Conservation (phyloP, 2,888 invertebrate species). For the Platynereis dumerilii region DNA sequence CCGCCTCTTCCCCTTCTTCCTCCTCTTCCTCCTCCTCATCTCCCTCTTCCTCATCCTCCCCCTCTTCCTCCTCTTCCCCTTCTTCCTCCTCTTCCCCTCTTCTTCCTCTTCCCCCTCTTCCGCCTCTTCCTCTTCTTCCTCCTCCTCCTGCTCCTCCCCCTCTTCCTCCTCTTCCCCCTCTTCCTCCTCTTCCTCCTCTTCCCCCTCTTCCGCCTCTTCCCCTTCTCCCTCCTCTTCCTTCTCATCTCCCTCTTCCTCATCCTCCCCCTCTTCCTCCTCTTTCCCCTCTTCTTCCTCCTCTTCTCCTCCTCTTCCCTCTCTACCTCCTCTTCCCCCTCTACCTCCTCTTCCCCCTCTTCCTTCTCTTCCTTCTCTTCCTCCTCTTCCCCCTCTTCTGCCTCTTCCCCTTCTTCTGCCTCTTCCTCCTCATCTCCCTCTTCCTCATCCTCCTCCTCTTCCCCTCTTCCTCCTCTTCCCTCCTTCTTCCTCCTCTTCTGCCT, state of each 20-base stretch:
- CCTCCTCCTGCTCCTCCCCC: background rate
- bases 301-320: background rate
- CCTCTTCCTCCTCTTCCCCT: background rate
- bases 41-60: no score
- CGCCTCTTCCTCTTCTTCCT: conserved; percentile 1
- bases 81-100: background rate
- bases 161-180: background rate
- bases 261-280: conserved; percentile 1
- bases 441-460: no score
- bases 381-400: background rate
- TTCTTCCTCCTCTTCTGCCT: no score
- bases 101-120: no score
- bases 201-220: no score
- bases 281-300: background rate
- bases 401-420: no score
- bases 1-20: no score
- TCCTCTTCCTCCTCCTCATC: no score
- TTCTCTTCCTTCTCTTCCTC: background rate
- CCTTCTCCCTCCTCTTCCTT: no score
- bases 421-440: no score
- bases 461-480: background rate
- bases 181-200: background rate
- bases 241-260: no score
- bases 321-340: background rate
- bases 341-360: conserved; percentile 1